Base-by-base conservation (phyloP, 2,888 invertebrate species). In the Steinernema hermaphroditum region DNA sequence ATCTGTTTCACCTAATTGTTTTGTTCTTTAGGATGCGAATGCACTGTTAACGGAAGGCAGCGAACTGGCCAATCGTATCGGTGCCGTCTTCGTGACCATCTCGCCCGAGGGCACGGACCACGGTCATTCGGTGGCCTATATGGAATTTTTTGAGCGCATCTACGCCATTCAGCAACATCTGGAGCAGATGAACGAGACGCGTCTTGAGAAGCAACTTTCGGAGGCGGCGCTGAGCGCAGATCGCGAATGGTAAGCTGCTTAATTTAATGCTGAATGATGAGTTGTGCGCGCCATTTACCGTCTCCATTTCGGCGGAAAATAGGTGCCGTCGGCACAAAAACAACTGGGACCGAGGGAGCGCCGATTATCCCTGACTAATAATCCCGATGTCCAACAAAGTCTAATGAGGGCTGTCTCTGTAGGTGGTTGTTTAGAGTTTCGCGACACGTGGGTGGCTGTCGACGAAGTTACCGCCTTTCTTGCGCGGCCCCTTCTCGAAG, bases 21-120 rank as follows among this genome's bases (percentile, higher is more conserved):
- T n/a, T 29, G 32, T 29, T n/a, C 68, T 75, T 27, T 37, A 76
- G 76, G 78, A 77, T 32, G 71, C 76, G 22, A 73, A 72, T 46
- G 70, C 73, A 19, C 69, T 81, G 12, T 68, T 76, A 43, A 73
- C 73, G 6, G 76, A 78, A 71, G 80, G 80, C 19, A 68, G 71
- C 16, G 73, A 77, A 69, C 54, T 80, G 68, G 80, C 80, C 19
- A 74, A 72, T 27, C 73, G 75, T 29, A 71, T 81, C 37, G 80
- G 80, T 1, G 82, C 81, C 19, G 24, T 57, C 12, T 80, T 80
- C 69, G 71, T 72, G 22, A 62, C 77, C n/a, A 62, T 77, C 32
- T 77, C 78, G 19, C 76, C 77, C 24, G 43, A 73, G 24, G 54
- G 62, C 68, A 37, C 74, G 14, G 54, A 70, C 24, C 29, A 46